phyloP scores from a whole-genome alignment of 2,888 invertebrate species.

The Drosophila lacicola region DNA sequence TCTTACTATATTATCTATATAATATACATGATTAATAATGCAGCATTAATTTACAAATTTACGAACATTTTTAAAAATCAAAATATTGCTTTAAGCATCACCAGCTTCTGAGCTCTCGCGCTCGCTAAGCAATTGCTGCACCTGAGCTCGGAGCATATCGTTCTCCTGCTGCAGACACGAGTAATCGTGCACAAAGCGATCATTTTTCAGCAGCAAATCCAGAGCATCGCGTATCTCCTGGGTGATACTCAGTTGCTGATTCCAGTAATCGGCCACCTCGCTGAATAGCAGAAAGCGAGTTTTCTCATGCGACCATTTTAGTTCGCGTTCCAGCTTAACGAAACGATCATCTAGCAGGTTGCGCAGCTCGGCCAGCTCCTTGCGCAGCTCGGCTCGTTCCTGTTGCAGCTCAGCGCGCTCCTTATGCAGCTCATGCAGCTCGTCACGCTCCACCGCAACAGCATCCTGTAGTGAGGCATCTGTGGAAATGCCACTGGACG shows the following conservation, averaged over 20 bases:
- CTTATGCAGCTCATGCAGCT: conserved; percentile 60
- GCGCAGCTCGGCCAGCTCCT: conserved; percentile 61
- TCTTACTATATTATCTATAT: not conserved
- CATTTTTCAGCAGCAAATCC: conserved; percentile 74
- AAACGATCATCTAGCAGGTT: conserved; percentile 55
- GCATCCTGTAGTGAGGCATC: conserved; percentile 11
- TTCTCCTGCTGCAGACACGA: conserved; percentile 80
- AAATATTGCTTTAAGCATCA: conserved; percentile 14
- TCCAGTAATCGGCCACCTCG: conserved; percentile 75
- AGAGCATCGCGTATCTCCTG: conserved; percentile 77
- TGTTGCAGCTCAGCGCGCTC: not conserved
- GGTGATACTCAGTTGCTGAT: conserved; percentile 63
- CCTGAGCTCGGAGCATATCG: conserved; percentile 67
- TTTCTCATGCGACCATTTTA: conserved; percentile 73
- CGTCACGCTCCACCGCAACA: conserved; percentile 24
- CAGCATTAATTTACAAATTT: not conserved
- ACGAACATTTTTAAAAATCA: not conserved
- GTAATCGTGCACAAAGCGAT: conserved; percentile 82
- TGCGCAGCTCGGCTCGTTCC: conserved; percentile 10
- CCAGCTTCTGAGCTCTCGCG: conserved; percentile 7
- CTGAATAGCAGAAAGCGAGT: conserved; percentile 76
- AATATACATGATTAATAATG: not conserved
- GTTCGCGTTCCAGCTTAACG: conserved; percentile 71
- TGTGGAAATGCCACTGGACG: conserved; percentile 50
- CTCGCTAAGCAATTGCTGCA: conserved; percentile 54